Evolutionary conservation across 2,113 vertebrate species (phyloP), one percentile per base, ranked within the genome.

Genomic region (Ailurus styani): DNA sequence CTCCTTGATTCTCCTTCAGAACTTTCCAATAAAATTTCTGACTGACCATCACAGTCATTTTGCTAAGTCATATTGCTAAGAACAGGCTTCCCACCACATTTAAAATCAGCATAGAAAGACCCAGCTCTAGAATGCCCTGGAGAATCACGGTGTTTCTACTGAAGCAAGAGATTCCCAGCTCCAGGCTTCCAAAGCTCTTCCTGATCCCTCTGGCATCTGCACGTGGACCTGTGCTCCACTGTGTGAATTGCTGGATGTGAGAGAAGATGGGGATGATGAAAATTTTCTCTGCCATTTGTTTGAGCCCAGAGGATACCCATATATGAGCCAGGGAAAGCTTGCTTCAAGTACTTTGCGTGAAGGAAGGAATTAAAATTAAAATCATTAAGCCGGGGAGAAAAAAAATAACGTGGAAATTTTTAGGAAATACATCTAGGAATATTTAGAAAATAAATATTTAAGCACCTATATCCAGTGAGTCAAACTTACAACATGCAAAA

Each of bases 361-460:
- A 72, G 52, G 29, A 95, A 14, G 25, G n/a, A 62, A 78, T 78
- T 78, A 87, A 75, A 79, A 93, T 90, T 66, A 83, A 77, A 81
- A 93, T 90, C 47, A 96, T 40, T 50, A 90, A 50, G 11, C 25
- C 10, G 29, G 72, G 18, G 68, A 79, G 20, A 91, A 68, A 68
- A 57, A 81, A 75, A 52, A 64, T 8, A 55, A 81, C 6, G 37
- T 34, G 88, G 40, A 47, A 47, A 87, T 10, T 94, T 88, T 95
- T 75, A 89, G 77, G n/a, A 72, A 84, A 95, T 60, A 57, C 13
- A 90, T 31, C 77, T 45, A 77, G 37, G 18, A 57, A 68, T 64
- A 83, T 72, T 72, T 42, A 86, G 52, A 73, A 95, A 82, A 87
- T 62, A 92, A 60, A 82, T 81, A 64, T 87, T n/a, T 87, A 93